These are phyloP conservation scores for Cotesia glomerata DNA, from an alignment of 1,140 invertebrate genomes.

Conservation along the genomic window DNA sequence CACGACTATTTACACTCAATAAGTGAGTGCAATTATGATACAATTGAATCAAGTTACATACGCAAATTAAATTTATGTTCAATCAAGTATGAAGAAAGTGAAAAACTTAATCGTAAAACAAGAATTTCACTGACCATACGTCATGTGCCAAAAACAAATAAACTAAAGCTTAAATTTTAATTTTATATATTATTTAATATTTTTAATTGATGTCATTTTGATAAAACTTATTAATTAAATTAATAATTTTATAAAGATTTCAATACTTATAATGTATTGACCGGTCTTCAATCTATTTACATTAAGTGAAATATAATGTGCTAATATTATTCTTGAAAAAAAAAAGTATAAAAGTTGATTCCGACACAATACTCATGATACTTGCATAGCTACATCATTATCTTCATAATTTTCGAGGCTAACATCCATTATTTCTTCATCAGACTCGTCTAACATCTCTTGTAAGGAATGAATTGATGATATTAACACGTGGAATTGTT, in stretches of 20 bases:
- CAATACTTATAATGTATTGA: neutral
- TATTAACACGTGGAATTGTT: slow-evolving; percentile 88
- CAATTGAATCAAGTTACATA: slow-evolving; percentile 69
- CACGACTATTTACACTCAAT: slow-evolving; percentile 89
- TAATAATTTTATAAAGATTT: neutral
- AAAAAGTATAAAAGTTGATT: neutral
- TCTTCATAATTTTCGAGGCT: slow-evolving; percentile 65
- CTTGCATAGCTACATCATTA: slow-evolving; percentile 43
- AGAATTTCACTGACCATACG: slow-evolving; percentile 93
- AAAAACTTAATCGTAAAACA: slow-evolving; percentile 70
- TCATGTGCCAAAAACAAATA: slow-evolving; percentile 89
- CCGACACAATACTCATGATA: slow-evolving; percentile 32
- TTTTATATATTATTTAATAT: slow-evolving; percentile 9
- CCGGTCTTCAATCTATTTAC: slow-evolving; percentile 4
- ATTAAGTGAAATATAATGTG: no score
- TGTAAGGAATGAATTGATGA: slow-evolving; percentile 80
- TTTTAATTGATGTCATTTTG: neutral
- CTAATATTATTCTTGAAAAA: neutral
- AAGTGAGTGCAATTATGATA: slow-evolving; percentile 75
- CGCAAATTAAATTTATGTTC: slow-evolving; percentile 73
- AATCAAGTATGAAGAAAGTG: slow-evolving; percentile 63
- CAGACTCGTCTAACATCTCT: slow-evolving; percentile 72
- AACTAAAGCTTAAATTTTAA: slow-evolving; percentile 73
- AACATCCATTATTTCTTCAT: slow-evolving; percentile 68
- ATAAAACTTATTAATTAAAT: slow-evolving; percentile 31